Conservation (phyloP, 2,797 vertebrate genomes). For the Sebastes dallii region DNA sequence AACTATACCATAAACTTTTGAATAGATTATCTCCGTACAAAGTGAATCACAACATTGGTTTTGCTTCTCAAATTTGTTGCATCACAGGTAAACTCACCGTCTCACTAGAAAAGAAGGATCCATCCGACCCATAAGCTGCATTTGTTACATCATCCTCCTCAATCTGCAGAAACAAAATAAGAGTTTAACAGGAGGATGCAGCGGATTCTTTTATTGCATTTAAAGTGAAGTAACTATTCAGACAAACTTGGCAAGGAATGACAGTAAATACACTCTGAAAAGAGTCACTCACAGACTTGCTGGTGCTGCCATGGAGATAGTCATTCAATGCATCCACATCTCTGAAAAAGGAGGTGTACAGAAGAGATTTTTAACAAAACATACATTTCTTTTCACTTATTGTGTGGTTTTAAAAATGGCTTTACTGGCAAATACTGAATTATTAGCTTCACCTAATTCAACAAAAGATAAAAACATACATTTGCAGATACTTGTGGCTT, state of each 20-base stretch:
- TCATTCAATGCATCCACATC: constrained; percentile 97
- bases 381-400: background rate
- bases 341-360: constrained; percentile 75
- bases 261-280: constrained; percentile 1
- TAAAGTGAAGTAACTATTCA: background rate
- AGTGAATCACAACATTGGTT: background rate
- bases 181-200: background rate
- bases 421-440: background rate
- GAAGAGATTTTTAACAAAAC: background rate
- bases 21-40: background rate
- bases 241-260: background rate
- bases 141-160: constrained; percentile 93
- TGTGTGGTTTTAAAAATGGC: background rate
- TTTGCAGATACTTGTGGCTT: background rate
- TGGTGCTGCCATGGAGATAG: constrained; percentile 96
- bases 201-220: background rate
- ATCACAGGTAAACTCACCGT: constrained; percentile 83
- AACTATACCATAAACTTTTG: background rate
- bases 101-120: constrained; percentile 91
- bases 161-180: constrained; percentile 78
- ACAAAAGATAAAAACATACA: background rate
- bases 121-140: constrained; percentile 91
- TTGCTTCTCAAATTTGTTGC: background rate
- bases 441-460: constrained; percentile 2
- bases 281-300: constrained; percentile 92